These are phyloP conservation scores for Formica selysi DNA, from an alignment of 1,140 invertebrate species.

Conservation along the genomic window DNA sequence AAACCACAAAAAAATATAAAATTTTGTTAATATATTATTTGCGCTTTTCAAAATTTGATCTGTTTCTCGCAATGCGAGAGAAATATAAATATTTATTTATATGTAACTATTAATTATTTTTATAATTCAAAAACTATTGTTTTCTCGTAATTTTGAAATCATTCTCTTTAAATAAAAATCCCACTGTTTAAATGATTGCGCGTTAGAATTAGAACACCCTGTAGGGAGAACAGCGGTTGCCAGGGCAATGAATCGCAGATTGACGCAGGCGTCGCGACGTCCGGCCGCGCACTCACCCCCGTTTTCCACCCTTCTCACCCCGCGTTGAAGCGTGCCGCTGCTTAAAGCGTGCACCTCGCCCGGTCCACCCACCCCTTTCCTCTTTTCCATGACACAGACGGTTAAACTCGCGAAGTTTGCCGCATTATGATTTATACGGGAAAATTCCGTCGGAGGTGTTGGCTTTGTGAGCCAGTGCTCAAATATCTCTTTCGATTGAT, in stretches of 20 bases:
- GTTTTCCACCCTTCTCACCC: constrained; percentile 50
- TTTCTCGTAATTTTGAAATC: neutral
- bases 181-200: neutral
- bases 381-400: constrained; percentile 50
- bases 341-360: constrained; percentile 69
- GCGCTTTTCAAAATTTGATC: neutral
- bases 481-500: constrained; percentile 23
- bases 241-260: constrained; percentile 84
- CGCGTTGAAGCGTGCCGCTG: constrained; percentile 70
- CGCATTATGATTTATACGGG: constrained; percentile 69
- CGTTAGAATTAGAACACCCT: constrained; percentile 43
- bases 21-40: neutral
- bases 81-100: neutral
- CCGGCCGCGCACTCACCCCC: constrained; percentile 73
- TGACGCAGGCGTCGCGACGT: constrained; percentile 80
- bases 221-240: constrained; percentile 74
- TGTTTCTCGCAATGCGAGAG: neutral
- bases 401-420: constrained; percentile 68
- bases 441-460: constrained; percentile 49
- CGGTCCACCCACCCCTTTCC: constrained; percentile 31
- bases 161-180: neutral
- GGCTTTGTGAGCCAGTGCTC: neutral
- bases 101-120: neutral
- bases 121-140: neutral
- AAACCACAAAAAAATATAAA: neutral